phyloP scores from a whole-genome alignment of 1,140 invertebrate genomes.

The Drosophila cardini region DNA sequence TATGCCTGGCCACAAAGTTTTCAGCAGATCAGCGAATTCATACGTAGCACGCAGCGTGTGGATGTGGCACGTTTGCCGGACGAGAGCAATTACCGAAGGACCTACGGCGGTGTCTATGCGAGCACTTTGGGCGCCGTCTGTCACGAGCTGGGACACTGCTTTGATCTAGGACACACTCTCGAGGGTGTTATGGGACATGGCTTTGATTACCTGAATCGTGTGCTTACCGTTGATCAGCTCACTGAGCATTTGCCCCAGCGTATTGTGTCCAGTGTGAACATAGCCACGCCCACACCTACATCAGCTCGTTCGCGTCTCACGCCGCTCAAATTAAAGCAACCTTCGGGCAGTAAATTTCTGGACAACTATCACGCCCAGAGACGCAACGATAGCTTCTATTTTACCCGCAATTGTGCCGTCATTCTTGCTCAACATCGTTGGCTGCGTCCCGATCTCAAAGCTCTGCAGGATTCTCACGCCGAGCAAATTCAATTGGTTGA shows the following conservation, averaged over 20 bases:
- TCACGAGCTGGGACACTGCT: slow-evolving; percentile 97
- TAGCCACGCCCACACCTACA: slow-evolving; percentile 34
- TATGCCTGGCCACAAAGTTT: slow-evolving; percentile 94
- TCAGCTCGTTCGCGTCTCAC: slow-evolving; percentile 84
- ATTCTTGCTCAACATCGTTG: slow-evolving; percentile 79
- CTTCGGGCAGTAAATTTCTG: slow-evolving; percentile 80
- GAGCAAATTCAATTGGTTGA: slow-evolving; percentile 31
- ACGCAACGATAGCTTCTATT: slow-evolving; percentile 77
- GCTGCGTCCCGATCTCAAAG: slow-evolving; percentile 44
- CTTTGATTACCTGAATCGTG: slow-evolving; percentile 94
- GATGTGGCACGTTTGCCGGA: slow-evolving; percentile 92
- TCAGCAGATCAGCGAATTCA: slow-evolving; percentile 88
- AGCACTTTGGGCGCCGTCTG: slow-evolving; percentile 96
- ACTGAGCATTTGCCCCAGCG: slow-evolving; percentile 85
- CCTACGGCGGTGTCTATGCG: slow-evolving; percentile 94
- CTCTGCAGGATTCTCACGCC: not conserved
- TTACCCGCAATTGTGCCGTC: slow-evolving; percentile 72
- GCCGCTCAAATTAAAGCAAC: slow-evolving; percentile 83
- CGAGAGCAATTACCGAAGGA: slow-evolving; percentile 94
- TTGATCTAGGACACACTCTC: slow-evolving; percentile 95
- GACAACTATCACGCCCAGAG: slow-evolving; percentile 85
- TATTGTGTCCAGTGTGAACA: slow-evolving; percentile 74
- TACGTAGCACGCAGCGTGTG: slow-evolving; percentile 86
- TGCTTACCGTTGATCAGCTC: slow-evolving; percentile 88
- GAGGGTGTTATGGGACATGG: slow-evolving; percentile 97